A percentile compares a stretch with the other conserved stretches of the same genome.
Evolutionary conservation across 2,888 invertebrate genomes (phyloP).

Genomic region (Eristalinus aeneus): DNA sequence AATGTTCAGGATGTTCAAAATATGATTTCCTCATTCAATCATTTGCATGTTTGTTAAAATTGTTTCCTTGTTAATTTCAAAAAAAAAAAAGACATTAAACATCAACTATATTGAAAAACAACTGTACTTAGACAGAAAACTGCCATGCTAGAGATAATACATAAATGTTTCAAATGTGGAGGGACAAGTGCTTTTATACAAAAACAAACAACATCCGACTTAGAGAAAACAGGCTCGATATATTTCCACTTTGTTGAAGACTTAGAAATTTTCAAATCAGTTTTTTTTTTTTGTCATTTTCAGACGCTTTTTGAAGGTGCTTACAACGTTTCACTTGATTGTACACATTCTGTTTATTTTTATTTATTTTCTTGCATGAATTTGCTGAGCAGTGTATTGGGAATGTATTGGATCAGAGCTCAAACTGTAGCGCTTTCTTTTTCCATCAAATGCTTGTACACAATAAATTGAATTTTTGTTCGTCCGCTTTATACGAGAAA

Average conservation of each 20-base stretch:
- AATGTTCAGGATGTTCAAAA: conserved; percentile 6
- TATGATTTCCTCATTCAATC: background rate
- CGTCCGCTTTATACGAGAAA: too few species aligned
- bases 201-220: background rate
- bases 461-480: too few species aligned
- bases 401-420: background rate
- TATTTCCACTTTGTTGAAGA: background rate
- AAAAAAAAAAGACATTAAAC: background rate
- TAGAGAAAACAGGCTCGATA: background rate
- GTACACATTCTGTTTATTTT: background rate
- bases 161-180: conserved; percentile 55
- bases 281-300: background rate
- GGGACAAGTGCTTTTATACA: conserved; percentile 59
- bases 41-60: conserved; percentile 18
- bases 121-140: conserved; percentile 32
- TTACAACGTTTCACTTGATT: background rate
- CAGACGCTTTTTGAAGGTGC: background rate
- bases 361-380: background rate
- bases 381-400: background rate
- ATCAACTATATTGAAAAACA: too few species aligned
- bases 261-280: background rate
- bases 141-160: conserved; percentile 39
- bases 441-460: too few species aligned
- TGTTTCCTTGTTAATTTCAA: background rate
- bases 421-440: background rate